Evolutionary conservation across 1,140 invertebrate genomes (phyloP).

Genomic region (Bombus affinis): DNA sequence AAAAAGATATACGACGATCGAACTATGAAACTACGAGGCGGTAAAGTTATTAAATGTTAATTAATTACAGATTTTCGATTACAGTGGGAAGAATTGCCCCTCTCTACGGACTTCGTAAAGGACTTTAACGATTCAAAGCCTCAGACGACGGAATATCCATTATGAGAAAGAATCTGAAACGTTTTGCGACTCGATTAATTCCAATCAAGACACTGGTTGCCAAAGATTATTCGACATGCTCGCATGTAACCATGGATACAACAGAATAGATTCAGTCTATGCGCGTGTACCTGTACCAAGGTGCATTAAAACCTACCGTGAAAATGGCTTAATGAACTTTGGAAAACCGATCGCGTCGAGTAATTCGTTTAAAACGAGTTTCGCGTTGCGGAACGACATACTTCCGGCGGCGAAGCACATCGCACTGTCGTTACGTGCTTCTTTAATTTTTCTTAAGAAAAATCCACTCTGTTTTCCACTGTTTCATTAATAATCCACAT

Average conservation of each 20-base stretch:
- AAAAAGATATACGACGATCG: no score
- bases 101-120: neutral
- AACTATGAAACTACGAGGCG: neutral
- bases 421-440: no score
- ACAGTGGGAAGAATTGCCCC: neutral
- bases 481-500: neutral
- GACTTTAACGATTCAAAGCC: neutral
- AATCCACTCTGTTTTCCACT: no score
- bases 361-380: conserved; percentile 11
- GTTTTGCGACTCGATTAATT: neutral
- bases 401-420: neutral
- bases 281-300: no score
- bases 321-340: conserved; percentile 45
- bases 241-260: neutral
- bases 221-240: neutral
- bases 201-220: neutral
- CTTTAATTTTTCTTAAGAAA: neutral
- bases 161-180: neutral
- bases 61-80: neutral
- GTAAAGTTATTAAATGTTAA: neutral
- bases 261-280: neutral
- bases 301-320: conserved; percentile 21
- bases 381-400: neutral
- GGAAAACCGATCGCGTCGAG: conserved; percentile 10
- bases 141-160: neutral